Base-by-base conservation (phyloP, 2,113 vertebrate genomes). In the Forbesichthys papilliferus region DNA sequence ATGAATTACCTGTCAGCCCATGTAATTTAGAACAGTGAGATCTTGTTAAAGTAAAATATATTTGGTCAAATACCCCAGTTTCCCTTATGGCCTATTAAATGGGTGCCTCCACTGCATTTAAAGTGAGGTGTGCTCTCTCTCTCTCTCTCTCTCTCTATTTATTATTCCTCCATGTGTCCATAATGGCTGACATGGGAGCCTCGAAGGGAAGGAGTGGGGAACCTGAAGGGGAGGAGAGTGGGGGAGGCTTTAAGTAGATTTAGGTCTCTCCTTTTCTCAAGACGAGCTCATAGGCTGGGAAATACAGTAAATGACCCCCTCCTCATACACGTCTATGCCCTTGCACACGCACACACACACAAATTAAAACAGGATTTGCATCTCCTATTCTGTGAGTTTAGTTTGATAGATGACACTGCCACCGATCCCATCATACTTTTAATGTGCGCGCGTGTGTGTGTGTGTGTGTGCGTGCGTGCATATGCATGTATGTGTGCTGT, bases 21-120 rank as follows among this genome's bases (percentile, higher is more conserved):
- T 77, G 79, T 88, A 73, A 89, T 89, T 84, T 75, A 52, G 64
- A 75, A 66, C 68, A 65, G 82, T 66, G 58, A 47, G 52, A 68
- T 70, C 77, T 71, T 86, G 82, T 74, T 84, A 85, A 79, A 78
- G 75, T 70, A 86, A 86, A 86, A 86, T 90, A 83, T 80, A 82
- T 88, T 90, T 79, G 83, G 77, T 63, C 68, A 87, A 20, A 64
- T 66, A 11, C 59, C 56, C 27, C 54, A 0, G 33, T 82, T 87
- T 85, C 83, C 85, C 83, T 52, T 6, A 64, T 74, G 85, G 66
- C 77, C 74, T 79, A 83, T 88, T 84, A 79, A 33, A 66, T 77
- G 70, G 69, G 18, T 11, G 3, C 67, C 61, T 68, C 83, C 55
- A 67, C 73, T 48, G 56, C 59, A 47, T 66, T 47, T 12, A 47